Evolutionary conservation across 92 coral and sea anemone genomes (phyloP), one percentile per base, ranked within the genome.

Genomic region (Parazoanthus swiftii): DNA sequence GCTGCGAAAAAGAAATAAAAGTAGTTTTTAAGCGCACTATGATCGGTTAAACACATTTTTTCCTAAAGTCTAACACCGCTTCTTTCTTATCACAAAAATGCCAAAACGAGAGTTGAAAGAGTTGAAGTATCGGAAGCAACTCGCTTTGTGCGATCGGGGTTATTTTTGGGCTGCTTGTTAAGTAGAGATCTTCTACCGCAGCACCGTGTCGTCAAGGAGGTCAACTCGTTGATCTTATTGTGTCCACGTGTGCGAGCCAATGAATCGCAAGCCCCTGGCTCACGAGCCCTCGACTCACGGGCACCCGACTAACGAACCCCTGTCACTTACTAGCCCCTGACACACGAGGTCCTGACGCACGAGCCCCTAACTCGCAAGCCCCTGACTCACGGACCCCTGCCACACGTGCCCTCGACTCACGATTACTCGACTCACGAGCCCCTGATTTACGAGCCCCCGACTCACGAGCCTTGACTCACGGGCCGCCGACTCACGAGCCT

Each of bases 1-100:
- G 80, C 99, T 97, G 56, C 73, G 59, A 1, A 42, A n/a, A 29
- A 51, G 43, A 20, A 54, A 74, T 6, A 82, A 39, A 10, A 6
- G 6, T 33, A 74, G n/a, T n/a, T 44, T 20, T 21, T 44, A 77
- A 35, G 78, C 13, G 77, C 15, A 11, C 2, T 70, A 20, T 6
- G 36, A 3, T 25, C 4, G 74, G 35, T 10, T 25, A 15, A 70
- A 20, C 18, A 2, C 13, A 46, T 46, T 46, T 46, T 46, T 9
- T 46, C 7, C 51, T 0, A 3, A 9, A 46, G 4, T 5, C 8
- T 1, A 9, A 46, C 51, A 46, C 11, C 8, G 51, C 51, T 46
- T 46, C 51, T 46, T 46, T 6, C 51, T 9, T 10, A 46, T 10
- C 11, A 46, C 8, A 46, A 46, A 46, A 46, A 6, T 5, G 51